phyloP scores from a whole-genome alignment of 2,113 vertebrate genomes.

The Platycercus adscitus region DNA sequence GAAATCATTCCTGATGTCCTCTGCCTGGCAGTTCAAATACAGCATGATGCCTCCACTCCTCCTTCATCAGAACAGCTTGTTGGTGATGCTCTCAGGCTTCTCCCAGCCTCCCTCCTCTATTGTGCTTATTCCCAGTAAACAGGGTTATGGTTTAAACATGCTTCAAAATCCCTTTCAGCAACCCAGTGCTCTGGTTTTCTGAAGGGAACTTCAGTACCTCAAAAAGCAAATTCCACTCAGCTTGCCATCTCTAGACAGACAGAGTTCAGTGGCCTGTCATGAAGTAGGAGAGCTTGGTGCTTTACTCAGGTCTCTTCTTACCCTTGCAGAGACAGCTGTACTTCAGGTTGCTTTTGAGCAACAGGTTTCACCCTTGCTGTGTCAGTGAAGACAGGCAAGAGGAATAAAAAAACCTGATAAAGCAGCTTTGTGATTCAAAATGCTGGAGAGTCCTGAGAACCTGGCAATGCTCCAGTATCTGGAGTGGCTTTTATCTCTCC shows the following conservation, averaged over 20 bases:
- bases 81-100: not conserved
- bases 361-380: not conserved
- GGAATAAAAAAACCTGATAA: constrained; percentile 18
- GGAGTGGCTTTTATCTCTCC: constrained; percentile 28
- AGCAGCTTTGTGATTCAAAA: constrained; percentile 46
- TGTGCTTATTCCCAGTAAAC: not conserved
- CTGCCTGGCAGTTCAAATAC: not conserved
- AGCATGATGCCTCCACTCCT: not conserved
- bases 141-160: rapidly evolving
- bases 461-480: constrained; percentile 1
- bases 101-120: not conserved
- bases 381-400: constrained; percentile 27
- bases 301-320: not conserved
- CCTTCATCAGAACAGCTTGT: not conserved
- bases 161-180: not conserved
- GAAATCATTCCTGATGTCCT: not conserved
- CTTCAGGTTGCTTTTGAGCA: not conserved
- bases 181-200: not conserved
- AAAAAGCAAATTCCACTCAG: not conserved
- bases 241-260: not conserved
- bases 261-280: not conserved
- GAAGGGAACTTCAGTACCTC: not conserved
- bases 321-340: not conserved
- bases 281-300: not conserved
- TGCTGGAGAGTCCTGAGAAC: constrained; percentile 11